Evolutionary conservation across 2,888 invertebrate genomes (phyloP).

Genomic region (Drosophila nigritarsus): DNA sequence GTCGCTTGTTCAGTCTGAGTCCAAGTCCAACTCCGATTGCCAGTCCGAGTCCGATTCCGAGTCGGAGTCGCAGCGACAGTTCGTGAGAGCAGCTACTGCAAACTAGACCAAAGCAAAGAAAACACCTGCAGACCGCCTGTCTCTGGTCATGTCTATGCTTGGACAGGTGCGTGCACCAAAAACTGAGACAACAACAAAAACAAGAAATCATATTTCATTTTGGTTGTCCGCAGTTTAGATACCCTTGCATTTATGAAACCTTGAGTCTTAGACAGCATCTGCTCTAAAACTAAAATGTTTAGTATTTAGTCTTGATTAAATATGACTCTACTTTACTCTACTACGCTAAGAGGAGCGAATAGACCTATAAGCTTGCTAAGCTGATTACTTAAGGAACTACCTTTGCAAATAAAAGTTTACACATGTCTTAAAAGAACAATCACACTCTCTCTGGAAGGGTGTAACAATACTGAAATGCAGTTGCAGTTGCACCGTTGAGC

Average conservation of each 20-base stretch:
- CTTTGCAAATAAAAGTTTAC: neutral
- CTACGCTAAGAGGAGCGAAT: neutral
- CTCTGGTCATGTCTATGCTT: conserved; percentile 67
- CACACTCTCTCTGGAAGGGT: conserved; percentile 28
- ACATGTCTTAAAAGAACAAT: conserved; percentile 2
- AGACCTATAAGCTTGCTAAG: neutral
- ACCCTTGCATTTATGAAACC: conserved; percentile 14
- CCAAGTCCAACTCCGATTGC: neutral
- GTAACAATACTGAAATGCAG: conserved; percentile 60
- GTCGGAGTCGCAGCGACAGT: conserved; percentile 5
- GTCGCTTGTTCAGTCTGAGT: conserved; percentile 10
- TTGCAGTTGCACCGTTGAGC: conserved; percentile 64
- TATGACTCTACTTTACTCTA: neutral
- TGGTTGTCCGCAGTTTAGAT: conserved; percentile 21
- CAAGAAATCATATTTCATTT: conserved; percentile 1
- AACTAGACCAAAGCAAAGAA: conserved; percentile 72
- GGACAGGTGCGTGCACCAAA: conserved; percentile 75
- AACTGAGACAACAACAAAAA: conserved; percentile 39
- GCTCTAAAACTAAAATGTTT: neutral
- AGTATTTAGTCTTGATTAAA: neutral
- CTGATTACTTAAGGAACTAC: neutral
- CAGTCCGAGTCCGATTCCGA: conserved; percentile 8
- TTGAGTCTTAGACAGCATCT: neutral
- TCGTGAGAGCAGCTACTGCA: conserved; percentile 21
- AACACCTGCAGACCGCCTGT: conserved; percentile 81